Evolutionary conservation across 2,113 vertebrate genomes (phyloP), one percentile per base, ranked within the genome.

Genomic region (Stigmatopora argus): DNA sequence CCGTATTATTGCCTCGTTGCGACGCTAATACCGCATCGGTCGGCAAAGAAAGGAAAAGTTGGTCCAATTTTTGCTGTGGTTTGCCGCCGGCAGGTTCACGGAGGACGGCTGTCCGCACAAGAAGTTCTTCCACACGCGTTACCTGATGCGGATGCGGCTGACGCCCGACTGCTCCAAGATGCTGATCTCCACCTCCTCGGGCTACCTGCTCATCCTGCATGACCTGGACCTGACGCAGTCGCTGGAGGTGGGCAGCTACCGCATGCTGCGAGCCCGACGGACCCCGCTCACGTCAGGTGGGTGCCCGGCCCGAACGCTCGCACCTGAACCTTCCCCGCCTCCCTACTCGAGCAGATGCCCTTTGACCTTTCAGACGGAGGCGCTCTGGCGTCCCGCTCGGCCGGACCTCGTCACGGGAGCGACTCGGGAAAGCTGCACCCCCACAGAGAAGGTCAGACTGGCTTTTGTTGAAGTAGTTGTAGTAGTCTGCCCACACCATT

Each of bases 101-200:
- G 96, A 98, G 81, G 95, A 98, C 23, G 97, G 97, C 21, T 99
- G 96, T 87, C 96, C 97, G 3, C 96, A 98, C 85, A 98, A 97
- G 80, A 99, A 98, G 89, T 99, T 99, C 83, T 99, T 99, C 89
- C 97, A 99, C 86, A 99, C 97, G 0, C 95, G 96, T 64, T 99
- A 98, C 74, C 91, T 99, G 49, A 99, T 99, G 97, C 80, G 97
- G 52, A 99, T 99, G 97, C 94, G 97, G 41, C 89, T 99, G 86
- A 99, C 96, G 0, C 96, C 97, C 60, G 97, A 99, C 89, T 99
- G 97, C 86, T 98, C 96, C 70, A 98, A 98, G 89, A 99, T 99
- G 97, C 87, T 99, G 67, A 98, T 99, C 87, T 99, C 96, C 65
- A 99, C 97, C 0, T 99, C 96, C 46, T 98, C 97, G 45, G 97